Evolutionary conservation across 2,113 vertebrate genomes (phyloP), one percentile per base, ranked within the genome.

Genomic region (Fregetta grallaria): DNA sequence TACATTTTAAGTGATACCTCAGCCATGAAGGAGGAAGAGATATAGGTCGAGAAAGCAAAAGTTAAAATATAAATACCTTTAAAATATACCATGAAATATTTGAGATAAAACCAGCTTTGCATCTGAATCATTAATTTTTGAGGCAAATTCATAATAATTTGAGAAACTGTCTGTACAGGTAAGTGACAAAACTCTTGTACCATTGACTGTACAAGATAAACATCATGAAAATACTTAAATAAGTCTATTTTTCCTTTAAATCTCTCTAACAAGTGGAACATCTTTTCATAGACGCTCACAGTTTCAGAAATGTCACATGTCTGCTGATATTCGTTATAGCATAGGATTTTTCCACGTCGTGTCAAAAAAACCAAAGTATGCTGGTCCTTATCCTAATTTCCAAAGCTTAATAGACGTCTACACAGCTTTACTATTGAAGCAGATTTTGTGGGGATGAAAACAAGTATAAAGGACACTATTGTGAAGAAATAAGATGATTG

Each of bases 401-500:
- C 36, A 88, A 94, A 91, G 79, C 23, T 88, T 94, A 58, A 85
- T 45, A 86, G 36, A 79, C 87, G 32, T 62, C 74, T 90, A 58
- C 47, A 22, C 21, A 73, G 71, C 30, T 73, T 82, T 78, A 59
- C 66, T 74, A 65, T n/a, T 59, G 44, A 82, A 86, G 42, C 21
- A 42, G 55, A 78, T 78, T 84, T 89, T 78, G 29, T 47, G 14
- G 22, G 26, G 25, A 85, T 89, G 73, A 82, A 89, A 94, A 78
- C 11, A 92, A 52, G 21, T 42, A 67, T n/a, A 85, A 78, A 83
- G 32, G 68, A 85, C 36, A 32, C 44, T 49, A 49, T 55, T 88
- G 71, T 68, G 65, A 94, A 88, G 74, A 92, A 95, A 94, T 76
- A 59, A 89, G 85, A 89, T 77, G 45, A 87, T 40, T 83, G 80